These are phyloP conservation scores for Drosophila percnosoma DNA, from an alignment of 2,888 invertebrate genomes.

Conservation along the genomic window DNA sequence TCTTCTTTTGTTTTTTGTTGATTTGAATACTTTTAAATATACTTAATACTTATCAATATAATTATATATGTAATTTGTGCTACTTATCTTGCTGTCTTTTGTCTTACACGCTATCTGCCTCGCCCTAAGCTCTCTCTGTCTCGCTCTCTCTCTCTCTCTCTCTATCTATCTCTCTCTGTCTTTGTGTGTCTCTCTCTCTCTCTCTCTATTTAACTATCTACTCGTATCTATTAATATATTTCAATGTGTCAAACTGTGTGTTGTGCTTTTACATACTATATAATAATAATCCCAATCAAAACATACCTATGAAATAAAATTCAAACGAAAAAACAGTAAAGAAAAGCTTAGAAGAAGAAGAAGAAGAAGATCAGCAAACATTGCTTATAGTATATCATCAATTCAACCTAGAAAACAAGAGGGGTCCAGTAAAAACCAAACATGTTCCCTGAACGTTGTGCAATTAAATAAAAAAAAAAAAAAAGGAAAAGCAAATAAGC, in stretches of 20 bases:
- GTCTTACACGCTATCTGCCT: slow-evolving; percentile 51
- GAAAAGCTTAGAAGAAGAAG: slow-evolving; percentile 32
- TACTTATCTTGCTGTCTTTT: slow-evolving; percentile 52
- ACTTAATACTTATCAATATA: slow-evolving; percentile 33
- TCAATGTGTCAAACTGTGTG: slow-evolving; percentile 79
- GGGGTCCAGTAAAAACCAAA: slow-evolving; percentile 73
- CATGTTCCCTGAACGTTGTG: slow-evolving; percentile 78
- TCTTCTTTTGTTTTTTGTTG: slow-evolving; percentile 10
- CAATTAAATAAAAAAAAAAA: slow-evolving; percentile 57
- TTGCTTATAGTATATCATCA: slow-evolving; percentile 45
- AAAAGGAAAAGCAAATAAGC: slow-evolving; percentile 21
- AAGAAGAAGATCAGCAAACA: slow-evolving; percentile 24
- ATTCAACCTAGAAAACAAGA: slow-evolving; percentile 80
- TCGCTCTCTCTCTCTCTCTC: slow-evolving; percentile 16
- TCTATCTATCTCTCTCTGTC: slow-evolving; percentile 6
- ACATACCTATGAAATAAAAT: slow-evolving; percentile 38
- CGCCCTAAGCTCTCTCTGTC: slow-evolving; percentile 26
- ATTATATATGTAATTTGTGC: slow-evolving; percentile 51
- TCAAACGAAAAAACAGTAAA: slow-evolving; percentile 36
- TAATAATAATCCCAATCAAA: slow-evolving; percentile 55
- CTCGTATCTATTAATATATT: slow-evolving; percentile 61
- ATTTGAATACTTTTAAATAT: slow-evolving; percentile 27
- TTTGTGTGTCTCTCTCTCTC: slow-evolving; percentile 36
- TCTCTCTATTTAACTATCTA: slow-evolving; percentile 47
- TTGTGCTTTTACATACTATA: slow-evolving; percentile 76